phyloP scores from a whole-genome alignment of 2,888 invertebrate species.

The Emesis furor region DNA sequence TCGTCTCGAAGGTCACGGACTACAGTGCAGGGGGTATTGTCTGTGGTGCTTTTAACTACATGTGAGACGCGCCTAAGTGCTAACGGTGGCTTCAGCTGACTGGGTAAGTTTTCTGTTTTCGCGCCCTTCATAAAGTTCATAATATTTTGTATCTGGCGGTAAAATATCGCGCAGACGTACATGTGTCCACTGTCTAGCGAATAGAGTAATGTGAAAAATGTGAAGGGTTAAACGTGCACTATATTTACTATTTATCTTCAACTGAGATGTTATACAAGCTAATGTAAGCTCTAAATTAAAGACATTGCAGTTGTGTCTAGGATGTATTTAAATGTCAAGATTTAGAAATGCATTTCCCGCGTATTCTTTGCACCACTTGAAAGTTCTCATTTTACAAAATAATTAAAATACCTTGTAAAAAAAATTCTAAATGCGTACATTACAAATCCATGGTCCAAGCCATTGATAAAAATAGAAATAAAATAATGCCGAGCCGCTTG shows the following conservation, averaged over 20 bases:
- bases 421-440: not conserved
- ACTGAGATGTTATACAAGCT: not conserved
- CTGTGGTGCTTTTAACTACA: slow-evolving; percentile 71
- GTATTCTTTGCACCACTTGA: too few relatives aligned
- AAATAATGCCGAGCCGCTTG: slow-evolving; percentile 82
- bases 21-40: slow-evolving; percentile 80
- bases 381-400: not conserved
- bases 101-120: slow-evolving; percentile 88
- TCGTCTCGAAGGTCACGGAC: slow-evolving; percentile 90
- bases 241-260: slow-evolving; percentile 79
- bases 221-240: slow-evolving; percentile 86
- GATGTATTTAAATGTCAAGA: not conserved
- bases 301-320: not conserved
- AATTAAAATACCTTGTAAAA: too few relatives aligned
- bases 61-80: slow-evolving; percentile 83
- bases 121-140: slow-evolving; percentile 79
- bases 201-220: slow-evolving; percentile 75
- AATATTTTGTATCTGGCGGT: slow-evolving; percentile 79
- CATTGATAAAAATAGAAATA: slow-evolving; percentile 82
- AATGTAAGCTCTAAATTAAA: slow-evolving; percentile 1
- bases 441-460: not conserved
- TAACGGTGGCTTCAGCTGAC: slow-evolving; percentile 88
- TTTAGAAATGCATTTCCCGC: not conserved
- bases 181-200: slow-evolving; percentile 75
- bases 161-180: slow-evolving; percentile 81